Conservation (phyloP, 2,797 vertebrate genomes). For the Thaleichthys pacificus region DNA sequence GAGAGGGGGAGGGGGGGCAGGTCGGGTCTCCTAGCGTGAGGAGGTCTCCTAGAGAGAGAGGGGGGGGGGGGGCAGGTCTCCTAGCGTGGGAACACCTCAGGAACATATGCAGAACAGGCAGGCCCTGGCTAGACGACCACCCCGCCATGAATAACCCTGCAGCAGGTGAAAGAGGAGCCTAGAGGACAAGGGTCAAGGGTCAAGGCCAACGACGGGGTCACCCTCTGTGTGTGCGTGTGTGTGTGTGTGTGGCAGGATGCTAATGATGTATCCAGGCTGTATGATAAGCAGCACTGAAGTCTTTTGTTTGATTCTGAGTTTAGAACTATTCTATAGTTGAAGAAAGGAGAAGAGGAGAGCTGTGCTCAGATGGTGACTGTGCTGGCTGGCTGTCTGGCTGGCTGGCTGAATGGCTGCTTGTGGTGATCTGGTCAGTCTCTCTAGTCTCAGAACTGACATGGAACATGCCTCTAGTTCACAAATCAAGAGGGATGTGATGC, state of each 20-base stretch:
- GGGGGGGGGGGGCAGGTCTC: constrained; percentile 34
- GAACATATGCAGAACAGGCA: constrained; percentile 65
- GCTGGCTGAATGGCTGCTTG: constrained; percentile 41
- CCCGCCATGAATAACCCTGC: constrained; percentile 62
- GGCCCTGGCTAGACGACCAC: constrained; percentile 63
- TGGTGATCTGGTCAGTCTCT: not conserved
- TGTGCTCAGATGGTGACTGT: not conserved
- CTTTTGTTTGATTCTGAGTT: constrained; percentile 56
- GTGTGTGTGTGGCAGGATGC: constrained; percentile 49
- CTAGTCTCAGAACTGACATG: no score
- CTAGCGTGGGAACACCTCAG: constrained; percentile 70
- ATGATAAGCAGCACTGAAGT: constrained; percentile 53
- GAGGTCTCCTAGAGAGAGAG: constrained; percentile 14
- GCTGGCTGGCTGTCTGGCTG: constrained; percentile 52
- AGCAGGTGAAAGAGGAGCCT: constrained; percentile 77
- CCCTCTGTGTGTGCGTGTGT: constrained; percentile 30
- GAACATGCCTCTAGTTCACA: no score
- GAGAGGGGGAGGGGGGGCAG: not conserved
- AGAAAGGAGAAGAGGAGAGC: not conserved
- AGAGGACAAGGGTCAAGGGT: constrained; percentile 85
- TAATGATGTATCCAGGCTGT: constrained; percentile 63
- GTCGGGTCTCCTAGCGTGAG: not conserved
- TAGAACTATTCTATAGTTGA: constrained; percentile 6
- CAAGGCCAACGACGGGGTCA: constrained; percentile 76
- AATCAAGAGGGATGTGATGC: no score